Base-by-base conservation (phyloP, 2,797 vertebrate species). In the Sebastes variabilis region DNA sequence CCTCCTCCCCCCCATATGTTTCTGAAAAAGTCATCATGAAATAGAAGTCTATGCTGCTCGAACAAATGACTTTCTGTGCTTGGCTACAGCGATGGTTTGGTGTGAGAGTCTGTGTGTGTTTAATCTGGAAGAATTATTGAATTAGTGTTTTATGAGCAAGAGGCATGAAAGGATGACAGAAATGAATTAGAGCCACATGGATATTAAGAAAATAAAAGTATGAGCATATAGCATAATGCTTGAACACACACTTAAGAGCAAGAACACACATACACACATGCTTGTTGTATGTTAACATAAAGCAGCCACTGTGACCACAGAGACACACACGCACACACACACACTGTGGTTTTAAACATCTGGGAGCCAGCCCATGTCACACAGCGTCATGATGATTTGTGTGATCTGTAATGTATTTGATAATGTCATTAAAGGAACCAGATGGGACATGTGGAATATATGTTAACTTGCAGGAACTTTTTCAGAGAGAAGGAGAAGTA, bases 391-490 rank as follows among this genome's bases (percentile, higher is more conserved):
- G 7, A 46, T 88, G 92, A 91, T 94, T 93, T 94, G 92, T 90
- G 90, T 71, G 89, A 93, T 89, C 78, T 83, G 82, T 92, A 90
- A 91, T 85, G 87, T 81, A 75, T 92, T 93, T 94, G 92, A 95
- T 93, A 91, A 89, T 87, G 90, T 80, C 86, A 85, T 92, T 93
- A 89, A 84, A 84, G 71, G 56, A 77, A 68, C 87, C 91, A 93
- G 87, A 92, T 93, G 89, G 86, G 46, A 62, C 87, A 91, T 87
- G 87, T 92, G 91, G 91, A 88, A 93, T 80, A 86, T 16, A 79
- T 79, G 84, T 89, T 80, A 88, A 79, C 71, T 73, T 58, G n/a
- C 56, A 73, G 69, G 64, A 70, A 65, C 12, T 20, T 49, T 81
- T 87, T 69, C 12, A 6, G 49, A 16, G 16, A 36, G 66, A 59